Base-by-base conservation (phyloP, 2,113 vertebrate genomes). In the Notothenia rossii region DNA sequence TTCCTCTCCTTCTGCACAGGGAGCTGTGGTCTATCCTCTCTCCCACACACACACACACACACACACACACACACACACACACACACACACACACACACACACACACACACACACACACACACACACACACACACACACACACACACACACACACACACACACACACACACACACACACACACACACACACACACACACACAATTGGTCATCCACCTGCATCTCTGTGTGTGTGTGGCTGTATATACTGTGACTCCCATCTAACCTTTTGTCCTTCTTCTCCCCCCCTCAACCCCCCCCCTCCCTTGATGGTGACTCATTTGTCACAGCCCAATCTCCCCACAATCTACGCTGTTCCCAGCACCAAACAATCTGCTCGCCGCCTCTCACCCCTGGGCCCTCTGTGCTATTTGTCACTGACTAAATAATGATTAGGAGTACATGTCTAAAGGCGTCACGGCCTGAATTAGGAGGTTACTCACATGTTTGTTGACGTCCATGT, bases 201-300 rank as follows among this genome's bases (percentile, higher is more conserved):
- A 68, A 15, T 15, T 49, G 58, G 77, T 80, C 33, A 33, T 46
- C 7, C 3, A 2, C 56, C 63, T 77, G n/a, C 60, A 8, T 62
- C 58, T 22, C 45, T 53, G 15, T 51, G 67, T 60, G 40, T 0
- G 80, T 25, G 9, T 17, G 48, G 48, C 33, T 33, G 36, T 53
- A 56, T 71, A 43, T 33, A 61, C 60, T 53, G 51, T 84, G 72
- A 86, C 63, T 80, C 49, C 74, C 77, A 72, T 74, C 63, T 77
- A 18, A 80, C 54, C 64, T 58, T 80, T 82, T 63, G 46, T 70
- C n/a, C 50, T 29, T 53, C 69, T 14, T 49, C 40, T 50, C 59
- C 15, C 15, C 71, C 69, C 63, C 63, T 5, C 36, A 40, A 40
- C 5, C 54, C 54, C 25, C 40, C 62, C 46, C 18, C 40, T 43